A percentile compares a stretch with the other conserved stretches of the same genome.
Evolutionary conservation across 2,113 vertebrate genomes (phyloP).

Genomic region (Lethenteron reissneri): DNA sequence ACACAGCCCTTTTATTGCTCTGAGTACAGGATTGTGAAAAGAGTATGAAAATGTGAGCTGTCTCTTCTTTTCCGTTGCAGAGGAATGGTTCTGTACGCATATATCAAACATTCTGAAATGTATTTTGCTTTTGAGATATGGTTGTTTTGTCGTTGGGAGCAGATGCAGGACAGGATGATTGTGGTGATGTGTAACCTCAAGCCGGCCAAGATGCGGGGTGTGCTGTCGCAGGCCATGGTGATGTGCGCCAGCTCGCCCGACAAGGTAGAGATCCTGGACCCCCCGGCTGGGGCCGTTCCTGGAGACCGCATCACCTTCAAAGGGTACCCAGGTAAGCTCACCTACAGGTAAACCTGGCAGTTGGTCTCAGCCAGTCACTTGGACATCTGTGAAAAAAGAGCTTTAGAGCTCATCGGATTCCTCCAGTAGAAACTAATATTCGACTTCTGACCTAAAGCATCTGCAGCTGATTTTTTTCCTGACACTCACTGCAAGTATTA

Average conservation of each 20-base stretch:
- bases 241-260: constrained; percentile 76
- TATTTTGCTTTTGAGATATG: no score
- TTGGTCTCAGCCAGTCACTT: neutral
- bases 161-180: constrained; percentile 86
- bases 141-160: constrained; percentile 7
- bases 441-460: no score
- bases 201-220: constrained; percentile 61
- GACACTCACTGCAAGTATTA: no score
- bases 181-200: constrained; percentile 75
- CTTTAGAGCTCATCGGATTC: neutral
- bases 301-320: constrained; percentile 60
- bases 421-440: no score
- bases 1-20: no score
- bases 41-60: no score
- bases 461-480: no score
- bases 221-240: constrained; percentile 64
- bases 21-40: no score
- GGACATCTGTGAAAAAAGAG: neutral
- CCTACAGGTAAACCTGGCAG: no score
- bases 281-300: constrained; percentile 40
- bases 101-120: no score
- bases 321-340: constrained; percentile 44
- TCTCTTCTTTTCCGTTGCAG: no score
- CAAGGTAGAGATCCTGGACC: constrained; percentile 64
- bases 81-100: no score